Percentiles rank a stretch among this genome's conserved stretches.
These are phyloP conservation scores for Axea sp. DNA, from an alignment of 2,888 invertebrate species.

Conservation along the genomic window DNA sequence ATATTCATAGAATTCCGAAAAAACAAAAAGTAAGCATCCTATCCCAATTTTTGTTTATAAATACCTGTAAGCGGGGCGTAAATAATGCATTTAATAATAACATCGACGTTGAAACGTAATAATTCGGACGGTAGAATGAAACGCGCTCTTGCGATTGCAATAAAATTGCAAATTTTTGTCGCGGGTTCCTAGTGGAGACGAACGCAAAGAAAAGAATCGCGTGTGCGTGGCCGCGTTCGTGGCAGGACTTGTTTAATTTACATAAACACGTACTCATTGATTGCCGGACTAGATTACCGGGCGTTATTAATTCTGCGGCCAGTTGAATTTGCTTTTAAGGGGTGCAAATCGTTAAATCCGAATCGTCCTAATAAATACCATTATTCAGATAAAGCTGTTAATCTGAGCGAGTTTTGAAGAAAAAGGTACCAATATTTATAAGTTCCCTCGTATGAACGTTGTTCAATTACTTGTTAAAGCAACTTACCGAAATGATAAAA, in stretches of 20 bases:
- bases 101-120: conserved; percentile 27
- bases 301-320: conserved; percentile 73
- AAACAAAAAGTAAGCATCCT: conserved; percentile 9
- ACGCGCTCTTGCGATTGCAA: conserved; percentile 45
- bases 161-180: conserved; percentile 65
- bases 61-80: conserved; percentile 5
- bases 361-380: conserved; percentile 54
- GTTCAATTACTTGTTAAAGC: conserved; percentile 17
- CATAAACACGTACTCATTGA: conserved; percentile 77
- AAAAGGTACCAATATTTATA: conserved; percentile 28
- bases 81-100: conserved; percentile 40
- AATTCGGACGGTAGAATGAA: conserved; percentile 30
- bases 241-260: conserved; percentile 74
- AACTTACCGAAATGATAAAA: conserved; percentile 73
- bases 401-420: conserved; percentile 17
- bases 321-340: conserved; percentile 65
- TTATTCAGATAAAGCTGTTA: conserved; percentile 55
- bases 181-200: conserved; percentile 55
- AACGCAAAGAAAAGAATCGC: conserved; percentile 65
- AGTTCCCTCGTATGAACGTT: neutral
- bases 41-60: conserved; percentile 20
- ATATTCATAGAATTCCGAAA: conserved; percentile 12
- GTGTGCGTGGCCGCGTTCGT: conserved; percentile 69
- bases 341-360: conserved; percentile 61
- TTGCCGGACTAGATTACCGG: conserved; percentile 73